Evolutionary conservation across 2,888 invertebrate species (phyloP), one percentile per base, ranked within the genome.

Genomic region (Cheilosia vernalis): DNA sequence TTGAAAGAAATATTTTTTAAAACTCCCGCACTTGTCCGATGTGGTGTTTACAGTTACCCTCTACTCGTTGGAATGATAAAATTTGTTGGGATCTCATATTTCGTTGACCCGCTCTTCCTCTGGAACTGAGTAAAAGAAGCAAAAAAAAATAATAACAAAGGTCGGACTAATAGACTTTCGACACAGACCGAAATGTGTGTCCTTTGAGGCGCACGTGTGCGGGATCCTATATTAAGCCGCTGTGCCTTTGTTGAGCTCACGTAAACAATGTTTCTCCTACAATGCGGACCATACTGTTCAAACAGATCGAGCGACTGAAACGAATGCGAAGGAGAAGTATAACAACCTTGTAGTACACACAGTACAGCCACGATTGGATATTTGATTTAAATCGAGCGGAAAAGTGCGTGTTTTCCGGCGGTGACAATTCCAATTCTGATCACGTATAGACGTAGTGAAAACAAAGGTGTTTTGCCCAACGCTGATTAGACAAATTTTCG

Each of bases 401-500:
- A 56, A 58, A 49, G 5, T 66, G 40, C 40, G 24, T 44, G 24
- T 42, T 64, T 70, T 33, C 40, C 37, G 49, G 33, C 53, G 58
- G 66, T 60, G 21, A n/a, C n/a, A 24, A 61, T 19, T 47, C 67
- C 67, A 10, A 80, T 74, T 85, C 74, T 67, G 56, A 76, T 80
- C 84, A 85, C 84, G 84, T 85, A 74, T 15, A 61, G 44, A 40
- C 49, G 56, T 19, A 19, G 17, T 61, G 61, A 40, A 61, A 60
- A 66, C 24, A 60, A 77, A 72, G 60, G 60, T 72, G 55, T 66
- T 66, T 72, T 60, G 27, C 61, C 9, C 63, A 42, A 51, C n/a
- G 19, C 30, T 58, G 79, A 78, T 84, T 79, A 58, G 74, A 74
- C 64, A 69, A 58, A 84, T 69, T 79, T 74, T 79, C 56, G 67